Percentiles rank a stretch among this genome's conserved stretches.
Conservation (phyloP, 2,113 vertebrate species). For the Cebus imitator region DNA sequence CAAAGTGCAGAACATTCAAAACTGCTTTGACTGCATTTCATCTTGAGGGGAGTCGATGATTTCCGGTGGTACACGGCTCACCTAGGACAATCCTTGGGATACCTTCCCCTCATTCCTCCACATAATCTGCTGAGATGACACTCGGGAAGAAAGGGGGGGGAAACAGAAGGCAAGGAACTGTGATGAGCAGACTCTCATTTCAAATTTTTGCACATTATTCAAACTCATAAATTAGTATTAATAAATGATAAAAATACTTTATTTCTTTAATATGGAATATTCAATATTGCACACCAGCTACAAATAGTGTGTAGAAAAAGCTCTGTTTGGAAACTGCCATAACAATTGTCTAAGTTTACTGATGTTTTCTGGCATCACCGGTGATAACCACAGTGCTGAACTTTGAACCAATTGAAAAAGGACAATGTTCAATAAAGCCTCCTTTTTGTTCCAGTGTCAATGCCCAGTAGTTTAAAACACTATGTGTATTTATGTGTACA, state of each 20-base stretch:
- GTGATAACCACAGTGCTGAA: not conserved
- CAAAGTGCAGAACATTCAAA: not conserved
- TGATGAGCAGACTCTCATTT: not conserved
- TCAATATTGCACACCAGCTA: not conserved
- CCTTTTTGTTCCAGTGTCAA: not conserved
- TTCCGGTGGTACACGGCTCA: fast-evolving
- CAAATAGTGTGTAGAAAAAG: not conserved
- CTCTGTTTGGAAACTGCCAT: not conserved
- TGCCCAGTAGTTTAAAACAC: not conserved
- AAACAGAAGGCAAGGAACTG: not conserved
- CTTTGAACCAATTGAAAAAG: not conserved
- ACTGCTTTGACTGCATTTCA: not conserved
- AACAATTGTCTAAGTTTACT: not conserved
- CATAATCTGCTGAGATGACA: not conserved
- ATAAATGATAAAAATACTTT: not conserved
- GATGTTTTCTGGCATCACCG: not conserved
- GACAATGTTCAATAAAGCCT: not conserved
- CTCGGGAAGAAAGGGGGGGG: not conserved
- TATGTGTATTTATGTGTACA: not conserved
- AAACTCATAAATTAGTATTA: not conserved
- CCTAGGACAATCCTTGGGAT: not conserved
- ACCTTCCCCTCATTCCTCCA: not conserved
- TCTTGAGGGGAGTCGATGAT: not conserved
- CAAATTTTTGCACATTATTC: not conserved
- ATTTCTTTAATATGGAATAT: not conserved